A percentile compares a stretch with the other conserved stretches of the same genome.
These are phyloP conservation scores for Hydropsyche betteni DNA, from an alignment of 2,888 invertebrate species.

Conservation along the genomic window DNA sequence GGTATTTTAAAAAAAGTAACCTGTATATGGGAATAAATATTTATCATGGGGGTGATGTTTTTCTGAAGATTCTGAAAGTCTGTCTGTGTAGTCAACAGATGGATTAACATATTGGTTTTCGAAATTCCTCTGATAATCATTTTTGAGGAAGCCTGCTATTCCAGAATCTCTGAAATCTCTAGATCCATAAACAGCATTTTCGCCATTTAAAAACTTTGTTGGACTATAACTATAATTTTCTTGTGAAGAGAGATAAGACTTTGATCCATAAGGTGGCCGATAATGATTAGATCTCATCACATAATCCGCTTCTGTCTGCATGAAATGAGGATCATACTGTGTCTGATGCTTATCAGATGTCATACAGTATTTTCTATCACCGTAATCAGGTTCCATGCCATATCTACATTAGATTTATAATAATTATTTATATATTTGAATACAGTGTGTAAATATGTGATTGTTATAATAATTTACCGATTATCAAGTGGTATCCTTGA, in stretches of 20 bases:
- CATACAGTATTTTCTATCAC: constrained; percentile 63
- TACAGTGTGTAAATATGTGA: not conserved
- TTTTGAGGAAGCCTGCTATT: constrained; percentile 65
- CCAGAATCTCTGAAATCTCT: constrained; percentile 64
- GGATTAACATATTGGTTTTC: constrained; percentile 60
- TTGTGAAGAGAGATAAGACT: constrained; percentile 62
- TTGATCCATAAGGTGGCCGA: constrained; percentile 65
- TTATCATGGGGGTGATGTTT: constrained; percentile 79
- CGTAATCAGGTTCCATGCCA: constrained; percentile 57
- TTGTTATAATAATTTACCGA: constrained; percentile 55
- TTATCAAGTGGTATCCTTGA: constrained; percentile 60
- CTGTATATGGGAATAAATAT: constrained; percentile 86
- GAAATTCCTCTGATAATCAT: constrained; percentile 65
- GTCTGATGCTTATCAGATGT: constrained; percentile 63
- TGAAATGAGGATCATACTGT: constrained; percentile 64
- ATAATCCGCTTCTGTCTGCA: constrained; percentile 64
- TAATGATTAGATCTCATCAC: constrained; percentile 63
- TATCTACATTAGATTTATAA: constrained; percentile 55
- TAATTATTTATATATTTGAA: too few species aligned
- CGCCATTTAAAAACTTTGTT: constrained; percentile 57
- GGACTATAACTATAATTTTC: constrained; percentile 66
- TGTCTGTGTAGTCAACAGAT: constrained; percentile 67
- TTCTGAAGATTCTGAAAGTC: constrained; percentile 76
- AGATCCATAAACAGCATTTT: constrained; percentile 61
- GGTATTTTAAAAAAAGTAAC: constrained; percentile 5